Conservation (phyloP, 2,113 vertebrate species). For the Microcebus tavaratra region DNA sequence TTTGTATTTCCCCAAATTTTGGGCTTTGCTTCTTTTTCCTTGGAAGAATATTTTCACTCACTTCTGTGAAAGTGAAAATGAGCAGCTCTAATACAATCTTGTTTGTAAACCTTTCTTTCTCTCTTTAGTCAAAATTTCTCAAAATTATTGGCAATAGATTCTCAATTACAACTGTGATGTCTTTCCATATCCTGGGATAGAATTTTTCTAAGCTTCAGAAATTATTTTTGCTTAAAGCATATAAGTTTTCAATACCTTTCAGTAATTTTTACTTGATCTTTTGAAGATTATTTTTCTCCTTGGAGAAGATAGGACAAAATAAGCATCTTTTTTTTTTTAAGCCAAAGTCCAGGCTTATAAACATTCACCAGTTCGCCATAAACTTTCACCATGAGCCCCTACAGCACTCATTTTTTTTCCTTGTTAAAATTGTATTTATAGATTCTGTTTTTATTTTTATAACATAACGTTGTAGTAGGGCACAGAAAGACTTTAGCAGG, state of each 20-base stretch:
- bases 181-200: not conserved
- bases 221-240: conserved; percentile 11
- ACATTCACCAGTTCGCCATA: not conserved
- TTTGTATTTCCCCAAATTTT: not conserved
- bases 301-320: not conserved
- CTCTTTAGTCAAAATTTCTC: not conserved
- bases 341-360: not conserved
- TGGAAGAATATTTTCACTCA: conserved; percentile 25
- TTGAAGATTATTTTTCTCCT: not conserved
- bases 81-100: not conserved
- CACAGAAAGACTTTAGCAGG: not conserved
- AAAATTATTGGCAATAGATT: not conserved
- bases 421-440: not conserved
- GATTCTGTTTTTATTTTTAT: not conserved
- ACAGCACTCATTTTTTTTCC: not conserved
- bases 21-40: not conserved
- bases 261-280: not conserved
- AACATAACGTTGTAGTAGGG: not conserved
- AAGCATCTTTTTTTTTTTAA: not conserved
- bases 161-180: not conserved
- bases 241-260: not conserved
- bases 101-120: not conserved
- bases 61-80: not conserved
- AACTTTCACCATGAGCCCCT: not conserved
- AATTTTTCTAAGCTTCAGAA: conserved; percentile 28